These are phyloP conservation scores for Chionoecetes opilio DNA, from an alignment of 1,140 invertebrate species.

Conservation along the genomic window DNA sequence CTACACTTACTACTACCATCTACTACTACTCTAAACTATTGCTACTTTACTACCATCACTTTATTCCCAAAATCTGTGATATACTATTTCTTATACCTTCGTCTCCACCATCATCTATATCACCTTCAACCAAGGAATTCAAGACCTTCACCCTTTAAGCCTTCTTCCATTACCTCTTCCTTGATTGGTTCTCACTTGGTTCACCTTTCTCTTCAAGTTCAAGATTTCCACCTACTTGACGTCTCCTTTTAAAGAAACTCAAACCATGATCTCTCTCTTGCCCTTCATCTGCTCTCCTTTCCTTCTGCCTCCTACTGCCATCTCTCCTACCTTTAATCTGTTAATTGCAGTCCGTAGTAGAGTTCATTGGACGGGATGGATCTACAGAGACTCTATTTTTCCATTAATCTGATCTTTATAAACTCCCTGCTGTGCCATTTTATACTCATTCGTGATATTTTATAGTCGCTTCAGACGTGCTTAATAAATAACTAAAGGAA, in stretches of 20 bases:
- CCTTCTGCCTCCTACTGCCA: neutral
- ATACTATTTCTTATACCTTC: no score
- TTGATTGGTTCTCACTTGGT: neutral
- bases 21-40: no score
- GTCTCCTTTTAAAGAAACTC: no score
- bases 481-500: neutral
- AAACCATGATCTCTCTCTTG: neutral
- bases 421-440: neutral
- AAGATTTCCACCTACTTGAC: neutral
- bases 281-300: neutral
- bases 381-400: slow-evolving; percentile 25
- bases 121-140: neutral
- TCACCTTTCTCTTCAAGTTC: neutral
- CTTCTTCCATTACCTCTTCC: neutral
- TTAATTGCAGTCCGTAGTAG: neutral
- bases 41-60: no score
- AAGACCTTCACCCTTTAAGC: neutral
- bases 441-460: neutral
- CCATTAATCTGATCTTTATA: neutral
- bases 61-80: no score
- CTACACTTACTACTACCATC: no score
- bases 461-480: neutral
- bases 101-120: neutral
- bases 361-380: neutral
- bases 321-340: neutral